phyloP scores from a whole-genome alignment of 2,113 vertebrate genomes.

The Atherinomorus stipes region DNA sequence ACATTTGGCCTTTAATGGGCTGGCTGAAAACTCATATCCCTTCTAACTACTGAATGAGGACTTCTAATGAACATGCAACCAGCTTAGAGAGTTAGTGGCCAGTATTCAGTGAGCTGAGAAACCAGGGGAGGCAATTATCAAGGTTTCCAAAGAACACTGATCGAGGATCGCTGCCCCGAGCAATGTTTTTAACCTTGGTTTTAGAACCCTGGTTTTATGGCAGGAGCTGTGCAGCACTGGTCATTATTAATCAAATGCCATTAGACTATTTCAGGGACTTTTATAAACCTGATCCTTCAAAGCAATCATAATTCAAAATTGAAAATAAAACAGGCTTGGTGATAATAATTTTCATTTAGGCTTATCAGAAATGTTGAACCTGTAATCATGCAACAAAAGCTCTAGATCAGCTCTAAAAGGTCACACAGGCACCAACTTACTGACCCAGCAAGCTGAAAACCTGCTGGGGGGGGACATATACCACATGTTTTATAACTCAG shows the following conservation, averaged over 20 bases:
- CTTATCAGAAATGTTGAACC: constrained; percentile 15
- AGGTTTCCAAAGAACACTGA: constrained; percentile 70
- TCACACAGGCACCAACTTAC: constrained; percentile 42
- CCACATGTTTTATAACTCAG: constrained; percentile 66
- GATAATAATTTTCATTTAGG: not conserved
- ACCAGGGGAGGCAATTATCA: constrained; percentile 77
- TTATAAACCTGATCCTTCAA: constrained; percentile 5
- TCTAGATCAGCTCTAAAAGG: constrained; percentile 57
- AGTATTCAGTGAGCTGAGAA: constrained; percentile 76
- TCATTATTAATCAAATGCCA: constrained; percentile 60
- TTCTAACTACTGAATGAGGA: constrained; percentile 81
- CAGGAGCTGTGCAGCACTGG: constrained; percentile 41
- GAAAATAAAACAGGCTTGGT: not conserved
- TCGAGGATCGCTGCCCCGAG: constrained; percentile 59
- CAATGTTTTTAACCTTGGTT: constrained; percentile 72
- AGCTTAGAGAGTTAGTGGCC: constrained; percentile 72
- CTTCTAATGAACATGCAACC: constrained; percentile 79
- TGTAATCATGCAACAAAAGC: constrained; percentile 45
- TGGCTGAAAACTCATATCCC: constrained; percentile 76
- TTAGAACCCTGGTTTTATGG: constrained; percentile 48
- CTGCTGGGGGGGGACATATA: constrained; percentile 60
- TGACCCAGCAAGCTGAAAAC: constrained; percentile 63
- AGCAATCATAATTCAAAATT: constrained; percentile 24
- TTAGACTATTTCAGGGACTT: constrained; percentile 28
- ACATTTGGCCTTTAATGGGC: constrained; percentile 82